These are phyloP conservation scores for Chascanopsetta lugubris DNA, from an alignment of 2,113 vertebrate genomes.

Conservation along the genomic window DNA sequence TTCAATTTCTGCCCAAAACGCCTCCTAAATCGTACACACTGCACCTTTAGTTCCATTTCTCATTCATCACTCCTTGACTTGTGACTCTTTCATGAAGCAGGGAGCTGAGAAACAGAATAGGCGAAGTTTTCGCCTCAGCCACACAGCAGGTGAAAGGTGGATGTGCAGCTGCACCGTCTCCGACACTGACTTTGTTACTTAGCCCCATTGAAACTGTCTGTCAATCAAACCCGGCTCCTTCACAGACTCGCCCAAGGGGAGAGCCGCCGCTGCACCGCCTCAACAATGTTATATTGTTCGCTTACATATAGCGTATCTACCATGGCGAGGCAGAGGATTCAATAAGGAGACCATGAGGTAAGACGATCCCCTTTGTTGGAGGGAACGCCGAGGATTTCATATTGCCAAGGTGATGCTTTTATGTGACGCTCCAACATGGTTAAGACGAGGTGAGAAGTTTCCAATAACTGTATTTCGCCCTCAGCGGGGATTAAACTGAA, in stretches of 20 bases:
- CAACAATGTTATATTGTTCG: constrained; percentile 75
- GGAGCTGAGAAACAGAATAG: constrained; percentile 36
- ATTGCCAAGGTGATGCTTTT: constrained; percentile 66
- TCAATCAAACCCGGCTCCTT: constrained; percentile 73
- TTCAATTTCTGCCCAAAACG: too few relatives aligned
- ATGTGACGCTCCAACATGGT: constrained; percentile 70
- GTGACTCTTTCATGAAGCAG: constrained; percentile 13
- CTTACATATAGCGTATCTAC: constrained; percentile 69
- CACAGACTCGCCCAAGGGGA: constrained; percentile 71
- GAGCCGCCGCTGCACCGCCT: constrained; percentile 57
- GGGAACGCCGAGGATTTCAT: constrained; percentile 65
- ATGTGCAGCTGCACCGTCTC: constrained; percentile 59
- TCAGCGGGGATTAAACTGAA: constrained; percentile 76
- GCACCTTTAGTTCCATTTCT: neutral
- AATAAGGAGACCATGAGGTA: constrained; percentile 69
- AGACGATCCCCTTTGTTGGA: constrained; percentile 67
- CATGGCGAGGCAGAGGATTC: constrained; percentile 65
- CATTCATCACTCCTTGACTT: neutral
- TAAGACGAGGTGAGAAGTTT: constrained; percentile 78
- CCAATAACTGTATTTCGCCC: constrained; percentile 77
- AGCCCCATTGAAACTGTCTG: constrained; percentile 72
- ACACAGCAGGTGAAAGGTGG: constrained; percentile 59
- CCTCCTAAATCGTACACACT: too few relatives aligned
- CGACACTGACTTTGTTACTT: constrained; percentile 68
- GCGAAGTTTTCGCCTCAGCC: constrained; percentile 43